Percentiles rank a stretch among this genome's conserved stretches.
Evolutionary conservation across 35 echinoderm and acorn worm genomes (phyloP).

Genomic region (Heliocidaris erythrogramma): DNA sequence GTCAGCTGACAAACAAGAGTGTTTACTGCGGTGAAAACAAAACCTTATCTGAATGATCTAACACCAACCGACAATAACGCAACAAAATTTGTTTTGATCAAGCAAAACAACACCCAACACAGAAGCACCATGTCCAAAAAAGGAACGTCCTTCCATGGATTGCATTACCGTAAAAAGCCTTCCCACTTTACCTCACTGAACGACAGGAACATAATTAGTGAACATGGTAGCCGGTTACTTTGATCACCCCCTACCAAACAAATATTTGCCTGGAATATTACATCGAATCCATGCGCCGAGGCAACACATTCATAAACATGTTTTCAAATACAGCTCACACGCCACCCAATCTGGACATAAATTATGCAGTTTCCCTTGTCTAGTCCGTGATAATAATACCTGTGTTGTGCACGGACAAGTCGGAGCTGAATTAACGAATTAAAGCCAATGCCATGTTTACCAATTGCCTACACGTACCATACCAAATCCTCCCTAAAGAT

Average conservation of each 20-base stretch:
- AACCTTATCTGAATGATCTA: not conserved
- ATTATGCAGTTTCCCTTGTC: slow-evolving; percentile 36
- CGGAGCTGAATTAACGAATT: slow-evolving; percentile 15
- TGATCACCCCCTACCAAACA: slow-evolving; percentile 12
- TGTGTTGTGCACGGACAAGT: not conserved
- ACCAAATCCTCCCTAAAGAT: not conserved
- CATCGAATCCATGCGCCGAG: not conserved
- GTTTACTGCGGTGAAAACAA: not conserved
- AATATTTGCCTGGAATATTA: slow-evolving; percentile 28
- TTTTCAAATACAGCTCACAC: slow-evolving; percentile 27
- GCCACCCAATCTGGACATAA: slow-evolving; percentile 12
- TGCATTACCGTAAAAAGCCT: not conserved
- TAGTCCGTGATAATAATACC: not conserved
- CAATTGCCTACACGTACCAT: not conserved
- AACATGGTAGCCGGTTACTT: not conserved
- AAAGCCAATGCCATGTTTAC: not conserved
- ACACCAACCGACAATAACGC: not conserved
- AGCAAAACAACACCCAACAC: not conserved
- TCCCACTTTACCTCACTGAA: not conserved
- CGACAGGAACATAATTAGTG: not conserved
- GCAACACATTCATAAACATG: slow-evolving; percentile 39
- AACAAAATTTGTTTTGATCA: not conserved
- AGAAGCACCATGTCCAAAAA: not conserved
- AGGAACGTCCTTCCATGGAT: not conserved
- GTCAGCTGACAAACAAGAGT: not conserved